phyloP scores from a whole-genome alignment of 1,140 invertebrate species.

The Oscheius sp. region DNA sequence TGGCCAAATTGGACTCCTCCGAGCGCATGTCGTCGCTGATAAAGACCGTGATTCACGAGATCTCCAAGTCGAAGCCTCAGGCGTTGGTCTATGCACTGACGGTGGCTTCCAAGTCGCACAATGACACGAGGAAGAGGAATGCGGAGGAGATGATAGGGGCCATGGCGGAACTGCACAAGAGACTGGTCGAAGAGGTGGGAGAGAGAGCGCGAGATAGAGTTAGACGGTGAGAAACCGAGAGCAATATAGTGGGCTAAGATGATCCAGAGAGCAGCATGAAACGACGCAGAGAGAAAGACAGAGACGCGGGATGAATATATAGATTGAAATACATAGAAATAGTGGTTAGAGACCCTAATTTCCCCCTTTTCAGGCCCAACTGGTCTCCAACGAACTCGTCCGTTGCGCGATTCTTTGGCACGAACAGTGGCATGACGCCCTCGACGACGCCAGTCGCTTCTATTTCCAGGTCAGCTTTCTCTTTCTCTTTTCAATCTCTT shows the following conservation, averaged over 20 bases:
- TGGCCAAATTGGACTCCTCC: constrained; percentile 92
- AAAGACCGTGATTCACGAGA: constrained; percentile 86
- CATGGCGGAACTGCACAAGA: constrained; percentile 88
- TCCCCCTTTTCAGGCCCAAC: constrained; percentile 49
- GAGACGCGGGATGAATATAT: no score
- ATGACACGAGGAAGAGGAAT: constrained; percentile 76
- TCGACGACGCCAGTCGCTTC: constrained; percentile 92
- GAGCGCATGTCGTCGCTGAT: constrained; percentile 83
- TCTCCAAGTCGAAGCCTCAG: constrained; percentile 77
- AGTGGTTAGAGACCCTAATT: no score
- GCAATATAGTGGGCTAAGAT: no score
- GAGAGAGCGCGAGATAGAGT: no score
- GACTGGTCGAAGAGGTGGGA: constrained; percentile 87
- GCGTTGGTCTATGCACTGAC: constrained; percentile 94
- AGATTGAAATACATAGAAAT: not conserved
- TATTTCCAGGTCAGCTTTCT: constrained; percentile 77
- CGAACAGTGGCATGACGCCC: constrained; percentile 95
- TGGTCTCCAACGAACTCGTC: constrained; percentile 87
- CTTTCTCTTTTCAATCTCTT: not conserved
- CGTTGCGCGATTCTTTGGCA: constrained; percentile 98
- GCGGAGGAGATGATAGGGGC: constrained; percentile 91
- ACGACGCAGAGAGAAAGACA: no score
- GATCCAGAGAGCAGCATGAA: no score
- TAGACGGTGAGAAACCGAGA: no score
- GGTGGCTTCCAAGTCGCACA: constrained; percentile 91